Base-by-base conservation (phyloP, 2,797 vertebrate species). In the Glossophaga mutica region DNA sequence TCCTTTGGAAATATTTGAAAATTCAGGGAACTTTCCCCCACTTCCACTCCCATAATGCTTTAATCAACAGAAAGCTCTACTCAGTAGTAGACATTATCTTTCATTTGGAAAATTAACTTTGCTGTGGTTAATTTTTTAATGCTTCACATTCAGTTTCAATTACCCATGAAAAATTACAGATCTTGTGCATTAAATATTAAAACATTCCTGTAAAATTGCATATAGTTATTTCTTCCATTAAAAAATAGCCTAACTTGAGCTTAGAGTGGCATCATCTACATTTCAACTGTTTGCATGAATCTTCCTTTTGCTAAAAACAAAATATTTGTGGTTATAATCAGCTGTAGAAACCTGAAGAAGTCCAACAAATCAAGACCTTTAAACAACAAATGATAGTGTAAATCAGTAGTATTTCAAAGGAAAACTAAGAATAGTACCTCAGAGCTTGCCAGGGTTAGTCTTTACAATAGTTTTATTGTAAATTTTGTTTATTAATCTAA, bases 351-450 rank as follows among this genome's bases (percentile, higher is more conserved):
- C 97, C 73, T 97, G 97, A 97, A 97, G 95, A 96, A 97, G 90
- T 70, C 67, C 81, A 97, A 96, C 94, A 98, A 98, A 98, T 98
- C 95, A 98, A 1, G 0, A 96, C 71, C 87, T 98, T 97, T 96
- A 97, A 93, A 98, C 84, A 97, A 96, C 94, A 96, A 97, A 97
- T 11, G 84, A 96, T 97, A 91, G 95, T 92, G 92, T 94, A 95
- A 97, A 97, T 97, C 95, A 97, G 87, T 85, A 96, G 92, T 94
- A 96, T 96, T 86, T 96, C 89, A 96, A 95, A 94, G 67, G 95
- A 79, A 70, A 97, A 97, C 94, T 97, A 95, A 96, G 87, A 97
- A 94, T 84, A 97, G 52, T 68, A 94, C 81, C 87, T 93, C 92
- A 97, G 91, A 98, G 87, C 87, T 97, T 97, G 92, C 84, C 91